Base-by-base conservation (phyloP, 2,797 vertebrate genomes). In the Trematomus bernacchii region DNA sequence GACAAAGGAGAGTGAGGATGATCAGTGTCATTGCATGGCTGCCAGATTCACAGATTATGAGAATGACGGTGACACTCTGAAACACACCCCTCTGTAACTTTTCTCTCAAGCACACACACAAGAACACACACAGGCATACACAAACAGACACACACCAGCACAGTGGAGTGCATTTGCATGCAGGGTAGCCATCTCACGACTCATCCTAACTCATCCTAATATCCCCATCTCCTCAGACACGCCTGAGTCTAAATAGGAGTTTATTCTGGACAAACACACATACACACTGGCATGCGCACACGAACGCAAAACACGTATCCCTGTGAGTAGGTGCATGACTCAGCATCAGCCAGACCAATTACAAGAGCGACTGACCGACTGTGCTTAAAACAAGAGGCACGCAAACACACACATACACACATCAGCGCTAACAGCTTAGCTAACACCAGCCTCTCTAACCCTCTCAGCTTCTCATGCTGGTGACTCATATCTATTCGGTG, bases 311-410 rank as follows among this genome's bases (percentile, higher is more conserved):
- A 68, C 69, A 55, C 30, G 19, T 64, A 87, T 66, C 83, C 83
- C 78, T 72, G 73, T 78, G 88, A 90, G 80, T 79, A 86, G 84
- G 84, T 91, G 90, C 91, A 82, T 94, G 93, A 93, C 92, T 92
- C 91, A 93, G 89, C 91, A 92, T 90, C 89, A 90, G 76, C 77
- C 79, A 84, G 83, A 87, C 90, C 89, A 90, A 91, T 93, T 92
- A 93, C 87, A 91, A 90, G 73, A 43, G 1, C 73, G n/a, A 77
- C 85, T 88, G 89, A 86, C 88, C 87, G 83, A 81, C 87, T 90
- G 90, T 79, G 89, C 84, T 86, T 90, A 90, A 87, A 87, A 87
- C 83, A 80, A 78, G n/a, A 60, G 6, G 50, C 76, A 68, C 30
- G 30, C 79, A 84, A 72, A 80, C 75, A 76, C 77, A 84, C 73